These are phyloP conservation scores for Noctuana brunneofusca DNA, from an alignment of 2,888 invertebrate genomes.

Conservation along the genomic window DNA sequence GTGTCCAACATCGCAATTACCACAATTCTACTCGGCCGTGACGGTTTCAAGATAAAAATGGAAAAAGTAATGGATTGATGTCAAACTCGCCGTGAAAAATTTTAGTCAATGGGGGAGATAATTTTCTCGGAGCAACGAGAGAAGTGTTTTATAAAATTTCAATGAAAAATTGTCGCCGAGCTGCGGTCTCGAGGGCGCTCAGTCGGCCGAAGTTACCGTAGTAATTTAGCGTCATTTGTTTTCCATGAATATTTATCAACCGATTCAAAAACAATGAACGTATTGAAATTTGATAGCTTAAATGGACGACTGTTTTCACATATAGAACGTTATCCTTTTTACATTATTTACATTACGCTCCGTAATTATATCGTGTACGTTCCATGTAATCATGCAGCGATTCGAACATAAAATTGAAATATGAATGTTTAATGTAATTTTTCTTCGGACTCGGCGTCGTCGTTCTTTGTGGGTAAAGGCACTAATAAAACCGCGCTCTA, in stretches of 20 bases:
- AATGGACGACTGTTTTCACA: slow-evolving; percentile 4
- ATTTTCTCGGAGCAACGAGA: slow-evolving; percentile 66
- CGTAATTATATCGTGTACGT: slow-evolving; percentile 20
- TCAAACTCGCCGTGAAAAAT: slow-evolving; percentile 79
- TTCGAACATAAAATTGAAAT: slow-evolving; percentile 39
- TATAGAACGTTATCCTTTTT: slow-evolving; percentile 18
- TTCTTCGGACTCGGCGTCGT: slow-evolving; percentile 37
- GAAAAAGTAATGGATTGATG: slow-evolving; percentile 77
- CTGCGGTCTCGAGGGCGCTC: slow-evolving; percentile 52
- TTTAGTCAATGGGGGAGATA: slow-evolving; percentile 79
- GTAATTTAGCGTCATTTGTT: slow-evolving; percentile 71
- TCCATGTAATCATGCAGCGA: slow-evolving; percentile 29
- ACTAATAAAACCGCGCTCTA: slow-evolving; percentile 62
- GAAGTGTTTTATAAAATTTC: slow-evolving; percentile 71
- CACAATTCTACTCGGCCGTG: slow-evolving; percentile 69
- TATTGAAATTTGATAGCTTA: slow-evolving; percentile 43
- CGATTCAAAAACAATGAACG: slow-evolving; percentile 67
- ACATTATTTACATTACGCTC: slow-evolving; percentile 10
- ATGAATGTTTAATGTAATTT: slow-evolving; percentile 41
- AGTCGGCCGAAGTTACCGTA: slow-evolving; percentile 55
- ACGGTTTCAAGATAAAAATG: slow-evolving; percentile 71
- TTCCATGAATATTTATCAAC: slow-evolving; percentile 75
- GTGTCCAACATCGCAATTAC: slow-evolving; percentile 69
- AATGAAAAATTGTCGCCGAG: slow-evolving; percentile 65
- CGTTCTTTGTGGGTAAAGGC: slow-evolving; percentile 41